phyloP scores from a whole-genome alignment of 2,113 vertebrate genomes.

The Columba janthina region DNA sequence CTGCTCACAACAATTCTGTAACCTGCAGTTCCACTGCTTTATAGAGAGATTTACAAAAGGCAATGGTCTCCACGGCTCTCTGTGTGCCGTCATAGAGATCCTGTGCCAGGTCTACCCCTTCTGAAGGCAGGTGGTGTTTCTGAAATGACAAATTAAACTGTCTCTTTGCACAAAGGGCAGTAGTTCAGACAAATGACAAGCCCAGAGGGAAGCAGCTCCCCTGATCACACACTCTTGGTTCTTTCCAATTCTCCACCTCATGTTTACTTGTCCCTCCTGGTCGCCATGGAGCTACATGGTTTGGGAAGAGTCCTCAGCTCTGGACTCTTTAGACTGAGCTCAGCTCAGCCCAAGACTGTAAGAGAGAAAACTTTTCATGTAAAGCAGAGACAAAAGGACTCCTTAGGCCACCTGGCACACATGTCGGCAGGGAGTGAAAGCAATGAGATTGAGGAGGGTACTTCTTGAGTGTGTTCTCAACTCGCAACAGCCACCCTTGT shows the following conservation, averaged over 20 bases:
- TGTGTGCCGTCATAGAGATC: neutral
- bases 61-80: neutral
- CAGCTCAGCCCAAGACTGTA: neutral
- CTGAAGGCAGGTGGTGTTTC: neutral
- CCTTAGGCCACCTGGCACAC: neutral
- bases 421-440: neutral
- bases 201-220: neutral
- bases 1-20: conserved; percentile 33
- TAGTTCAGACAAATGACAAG: neutral
- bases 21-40: neutral
- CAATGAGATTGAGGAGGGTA: neutral
- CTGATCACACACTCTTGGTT: neutral
- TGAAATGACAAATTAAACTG: neutral
- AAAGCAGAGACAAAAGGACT: neutral
- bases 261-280: neutral
- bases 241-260: neutral
- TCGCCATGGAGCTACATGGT: neutral
- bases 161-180: neutral
- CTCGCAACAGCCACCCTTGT: neutral
- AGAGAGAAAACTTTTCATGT: neutral
- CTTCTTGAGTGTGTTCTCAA: neutral
- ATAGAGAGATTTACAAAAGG: neutral
- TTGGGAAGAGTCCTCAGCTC: neutral
- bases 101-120: neutral
- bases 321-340: neutral